Evolutionary conservation across 2,797 vertebrate species (phyloP).

Genomic region (Halcyon chelicuti): DNA sequence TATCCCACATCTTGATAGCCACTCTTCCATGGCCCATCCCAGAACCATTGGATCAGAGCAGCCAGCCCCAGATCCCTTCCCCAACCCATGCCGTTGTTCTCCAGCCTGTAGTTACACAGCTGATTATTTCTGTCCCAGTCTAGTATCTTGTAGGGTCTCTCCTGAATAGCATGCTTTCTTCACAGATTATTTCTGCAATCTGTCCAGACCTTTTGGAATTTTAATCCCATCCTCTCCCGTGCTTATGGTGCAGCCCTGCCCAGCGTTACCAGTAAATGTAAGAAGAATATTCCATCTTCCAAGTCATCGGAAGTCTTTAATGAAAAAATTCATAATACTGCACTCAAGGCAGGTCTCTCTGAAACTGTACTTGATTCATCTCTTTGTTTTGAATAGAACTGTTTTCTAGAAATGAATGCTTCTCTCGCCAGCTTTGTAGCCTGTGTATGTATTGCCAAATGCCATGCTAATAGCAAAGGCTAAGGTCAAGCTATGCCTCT

Average conservation of each 20-base stretch:
- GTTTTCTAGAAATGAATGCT: neutral
- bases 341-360: neutral
- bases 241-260: neutral
- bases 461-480: accelerated
- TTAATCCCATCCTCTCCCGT: accelerated
- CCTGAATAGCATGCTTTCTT: neutral
- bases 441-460: accelerated
- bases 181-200: neutral
- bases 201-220: neutral
- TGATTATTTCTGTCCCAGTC: neutral
- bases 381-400: neutral
- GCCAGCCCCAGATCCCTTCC: neutral
- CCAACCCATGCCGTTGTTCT: neutral
- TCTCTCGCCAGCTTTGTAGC: neutral
- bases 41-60: neutral
- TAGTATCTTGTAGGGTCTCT: neutral
- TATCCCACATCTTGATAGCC: neutral
- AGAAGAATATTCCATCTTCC: neutral
- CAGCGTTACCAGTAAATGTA: neutral
- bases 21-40: neutral
- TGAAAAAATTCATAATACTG: neutral
- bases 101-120: neutral
- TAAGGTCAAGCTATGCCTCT: accelerated
- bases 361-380: neutral
- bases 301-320: neutral